Percentiles rank a stretch among this genome's conserved stretches.
Evolutionary conservation across 2,797 vertebrate genomes (phyloP).

Genomic region (Scomberomorus guttatus): DNA sequence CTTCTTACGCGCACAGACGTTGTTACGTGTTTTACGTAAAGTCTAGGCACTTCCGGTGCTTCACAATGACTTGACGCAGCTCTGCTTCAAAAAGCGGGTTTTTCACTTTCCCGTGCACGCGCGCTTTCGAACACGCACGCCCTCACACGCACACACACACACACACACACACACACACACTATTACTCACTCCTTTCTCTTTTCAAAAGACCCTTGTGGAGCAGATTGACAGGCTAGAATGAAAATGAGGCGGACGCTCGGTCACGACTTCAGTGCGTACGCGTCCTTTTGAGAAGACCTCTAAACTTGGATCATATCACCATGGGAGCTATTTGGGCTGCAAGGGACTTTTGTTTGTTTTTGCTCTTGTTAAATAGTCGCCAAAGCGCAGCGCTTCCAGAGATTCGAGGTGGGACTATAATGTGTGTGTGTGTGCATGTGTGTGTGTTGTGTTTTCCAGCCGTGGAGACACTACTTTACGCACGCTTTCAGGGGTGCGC

Average conservation of each 20-base stretch:
- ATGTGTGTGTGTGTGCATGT: conserved; percentile 57
- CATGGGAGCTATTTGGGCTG: conserved; percentile 87
- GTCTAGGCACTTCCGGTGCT: conserved; percentile 39
- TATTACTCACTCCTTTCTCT: conserved; percentile 76
- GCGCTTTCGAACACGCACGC: conserved; percentile 40
- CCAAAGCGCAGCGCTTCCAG: conserved; percentile 84
- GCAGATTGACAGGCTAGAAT: conserved; percentile 86
- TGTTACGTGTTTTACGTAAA: conserved; percentile 16
- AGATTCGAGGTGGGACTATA: conserved; percentile 86
- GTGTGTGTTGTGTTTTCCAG: conserved; percentile 60
- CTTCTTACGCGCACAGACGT: fast-evolving
- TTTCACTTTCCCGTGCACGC: conserved; percentile 50
- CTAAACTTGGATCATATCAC: conserved; percentile 84
- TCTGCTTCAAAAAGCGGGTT: conserved; percentile 36
- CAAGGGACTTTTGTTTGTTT: conserved; percentile 87
- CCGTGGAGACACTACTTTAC: conserved; percentile 69
- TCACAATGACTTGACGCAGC: conserved; percentile 42
- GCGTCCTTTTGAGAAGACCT: conserved; percentile 84
- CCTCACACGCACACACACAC: conserved; percentile 41
- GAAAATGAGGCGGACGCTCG: conserved; percentile 88
- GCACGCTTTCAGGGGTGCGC: conserved; percentile 77
- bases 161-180: conserved; percentile 56
- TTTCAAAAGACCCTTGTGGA: conserved; percentile 82
- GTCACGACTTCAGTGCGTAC: conserved; percentile 84
- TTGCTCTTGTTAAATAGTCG: conserved; percentile 88